Evolutionary conservation across 2,797 vertebrate genomes (phyloP).

Genomic region (Hyperoplus immaculatus): DNA sequence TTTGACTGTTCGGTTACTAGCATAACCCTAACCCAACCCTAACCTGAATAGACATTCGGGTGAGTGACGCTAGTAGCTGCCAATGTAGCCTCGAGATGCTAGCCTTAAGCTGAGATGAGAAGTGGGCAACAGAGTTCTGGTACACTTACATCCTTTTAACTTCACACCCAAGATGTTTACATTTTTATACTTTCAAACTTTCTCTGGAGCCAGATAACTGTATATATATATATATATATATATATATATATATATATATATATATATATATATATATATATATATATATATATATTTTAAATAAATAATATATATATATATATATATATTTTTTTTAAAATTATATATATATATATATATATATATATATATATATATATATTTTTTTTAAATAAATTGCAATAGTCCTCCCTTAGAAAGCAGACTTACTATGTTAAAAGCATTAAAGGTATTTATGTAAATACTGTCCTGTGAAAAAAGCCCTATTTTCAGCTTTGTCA

Average conservation of each 20-base stretch:
- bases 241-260: not conserved
- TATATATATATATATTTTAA: not conserved
- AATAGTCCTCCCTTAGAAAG: too few relatives aligned
- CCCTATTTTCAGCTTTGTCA: not conserved
- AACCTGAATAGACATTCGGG: not conserved
- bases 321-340: too few relatives aligned
- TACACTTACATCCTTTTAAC: too few relatives aligned
- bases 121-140: not conserved
- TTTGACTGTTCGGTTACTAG: not conserved
- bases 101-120: not conserved
- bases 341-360: not conserved
- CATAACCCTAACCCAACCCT: too few relatives aligned
- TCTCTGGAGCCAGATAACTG: not conserved
- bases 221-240: not conserved
- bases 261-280: not conserved
- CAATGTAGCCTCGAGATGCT: not conserved
- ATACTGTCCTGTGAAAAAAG: not conserved
- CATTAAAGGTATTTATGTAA: not conserved
- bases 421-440: not conserved
- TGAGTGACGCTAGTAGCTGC: not conserved
- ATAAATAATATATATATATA: not conserved
- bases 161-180: not conserved
- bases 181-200: not conserved
- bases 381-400: not conserved
- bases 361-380: too few relatives aligned